Evolutionary conservation across 1,140 invertebrate species (phyloP), one percentile per base, ranked within the genome.

Genomic region (Drosophila micromelanica): DNA sequence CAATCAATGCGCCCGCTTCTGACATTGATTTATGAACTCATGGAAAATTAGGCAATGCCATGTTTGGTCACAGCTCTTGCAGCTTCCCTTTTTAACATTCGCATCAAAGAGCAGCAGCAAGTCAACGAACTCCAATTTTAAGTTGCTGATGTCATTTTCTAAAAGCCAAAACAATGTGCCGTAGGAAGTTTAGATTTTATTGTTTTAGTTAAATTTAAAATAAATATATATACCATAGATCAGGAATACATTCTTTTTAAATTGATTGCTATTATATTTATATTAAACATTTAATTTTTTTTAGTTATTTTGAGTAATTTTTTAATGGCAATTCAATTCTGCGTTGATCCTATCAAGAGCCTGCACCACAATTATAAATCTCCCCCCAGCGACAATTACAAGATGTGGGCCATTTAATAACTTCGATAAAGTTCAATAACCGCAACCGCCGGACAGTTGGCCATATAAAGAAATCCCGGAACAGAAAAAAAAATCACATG

Each of bases 1-100:
- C 84, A 89, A 80, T 89, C 84, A 89, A 84, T 84, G 75, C 69
- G 69, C 43, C 30, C 35, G 68, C 73, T 64, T 56, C 52, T 79
- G 84, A 89, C 84, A 89, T 89, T 89, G 84, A 89, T 89, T 89
- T 89, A 89, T 89, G 84, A 90, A 89, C 84, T 89, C 80, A 49
- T 77, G 80, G 69, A 80, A 90, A 89, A 89, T 89, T 89, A 89
- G 84, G 84, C 76, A 84, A 80, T 78, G 75, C 85, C 84, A 84
- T 89, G 82, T 89, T 80, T 89, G 84, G 84, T 62, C 79, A 89
- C 45, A 68, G 74, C 38, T 67, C 43, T 68, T 73, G 51, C 62
- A 8, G 51, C 49, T 35, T 17, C 56, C 56, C 46, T 32, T 43
- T 35, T 35, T 12, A 63, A 59, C 42, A 65, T 57, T 38, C 52